phyloP scores from a whole-genome alignment of 2,113 vertebrate genomes.

The Leptobrachium ailaonicum region DNA sequence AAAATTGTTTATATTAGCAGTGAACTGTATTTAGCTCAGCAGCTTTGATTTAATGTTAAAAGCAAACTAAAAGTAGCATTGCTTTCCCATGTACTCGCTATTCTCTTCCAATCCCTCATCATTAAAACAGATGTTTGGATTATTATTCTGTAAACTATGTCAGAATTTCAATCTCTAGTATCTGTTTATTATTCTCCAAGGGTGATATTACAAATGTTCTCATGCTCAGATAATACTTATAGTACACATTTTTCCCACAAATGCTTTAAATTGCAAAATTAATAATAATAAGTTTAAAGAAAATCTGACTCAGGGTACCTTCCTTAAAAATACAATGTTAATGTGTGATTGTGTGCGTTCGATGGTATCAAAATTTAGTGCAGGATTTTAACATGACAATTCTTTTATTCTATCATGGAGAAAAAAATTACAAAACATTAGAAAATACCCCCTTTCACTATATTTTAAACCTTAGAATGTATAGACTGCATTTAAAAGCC shows the following conservation, averaged over 20 bases:
- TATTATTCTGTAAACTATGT: conserved; percentile 94
- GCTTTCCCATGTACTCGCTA: conserved; percentile 87
- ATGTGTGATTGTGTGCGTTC: too few relatives aligned
- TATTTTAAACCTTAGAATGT: too few relatives aligned
- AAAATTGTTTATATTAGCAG: conserved; percentile 92
- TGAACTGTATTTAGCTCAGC: conserved; percentile 78
- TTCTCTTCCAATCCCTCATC: conserved; percentile 88
- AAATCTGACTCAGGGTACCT: conserved; percentile 51
- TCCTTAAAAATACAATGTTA: conserved; percentile 3
- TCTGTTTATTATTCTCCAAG: conserved; percentile 90
- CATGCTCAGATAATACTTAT: conserved; percentile 75
- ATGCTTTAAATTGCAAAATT: conserved; percentile 62
- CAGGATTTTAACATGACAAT: too few relatives aligned
- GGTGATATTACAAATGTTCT: conserved; percentile 84
- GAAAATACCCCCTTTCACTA: too few relatives aligned
- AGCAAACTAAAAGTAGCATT: conserved; percentile 80
- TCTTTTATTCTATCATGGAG: too few relatives aligned
- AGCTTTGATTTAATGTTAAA: conserved; percentile 84
- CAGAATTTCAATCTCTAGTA: conserved; percentile 88
- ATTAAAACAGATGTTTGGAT: conserved; percentile 97
- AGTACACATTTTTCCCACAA: conserved; percentile 70
- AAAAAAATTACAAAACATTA: too few relatives aligned
- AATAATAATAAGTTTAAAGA: conserved; percentile 62
- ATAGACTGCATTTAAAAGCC: too few relatives aligned
- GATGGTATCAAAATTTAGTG: too few relatives aligned